Base-by-base conservation (phyloP, 1,140 invertebrate species). In the Spodoptera litura region DNA sequence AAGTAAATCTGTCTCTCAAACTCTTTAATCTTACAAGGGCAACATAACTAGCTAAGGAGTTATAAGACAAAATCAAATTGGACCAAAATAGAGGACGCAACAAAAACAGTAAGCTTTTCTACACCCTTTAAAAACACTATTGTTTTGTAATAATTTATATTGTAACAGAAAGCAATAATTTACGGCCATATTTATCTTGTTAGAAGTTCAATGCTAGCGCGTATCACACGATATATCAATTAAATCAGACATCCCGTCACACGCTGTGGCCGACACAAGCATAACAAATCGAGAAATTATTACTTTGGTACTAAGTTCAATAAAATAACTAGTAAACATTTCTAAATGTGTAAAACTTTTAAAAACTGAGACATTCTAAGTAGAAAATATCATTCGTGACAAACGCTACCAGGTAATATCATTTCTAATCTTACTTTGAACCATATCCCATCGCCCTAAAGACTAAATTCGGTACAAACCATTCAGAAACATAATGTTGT, bases 141-240 rank as follows among this genome's bases (percentile, higher is more conserved):
- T 44, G 38, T 44, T 44, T 44, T 44, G 8, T 44, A 8, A 27
- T 31, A 53, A 52, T 53, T 51, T 31, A 27, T 25, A 27, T 15
- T 6, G 44, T n/a, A n/a, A n/a, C 38, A 44, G 13, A n/a, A 27
- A 59, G 56, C 56, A 61, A 61, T 73, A 73, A 73, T 12, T 59
- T 44, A 56, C 25, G 38, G 44, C 55, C 11, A 13, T 61, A 44
- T 10, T 61, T 61, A 73, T 61, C 35, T 66, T 9, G n/a, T n/a
- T 15, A 73, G 55, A 73, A 73, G 71, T 73, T 73, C 71, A 73
- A 73, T 73, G 71, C 71, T 73, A 66, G 38, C 71, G 53, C 31
- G n/a, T 58, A 59, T 49, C 25, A 20, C 38, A 12, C 71, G 38
- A 49, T 59, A 59, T 61, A 73, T 73, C 71, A 73, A 73, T 73